Base-by-base conservation (phyloP, 2,113 vertebrate species). In the Melanotaenia duboulayi region DNA sequence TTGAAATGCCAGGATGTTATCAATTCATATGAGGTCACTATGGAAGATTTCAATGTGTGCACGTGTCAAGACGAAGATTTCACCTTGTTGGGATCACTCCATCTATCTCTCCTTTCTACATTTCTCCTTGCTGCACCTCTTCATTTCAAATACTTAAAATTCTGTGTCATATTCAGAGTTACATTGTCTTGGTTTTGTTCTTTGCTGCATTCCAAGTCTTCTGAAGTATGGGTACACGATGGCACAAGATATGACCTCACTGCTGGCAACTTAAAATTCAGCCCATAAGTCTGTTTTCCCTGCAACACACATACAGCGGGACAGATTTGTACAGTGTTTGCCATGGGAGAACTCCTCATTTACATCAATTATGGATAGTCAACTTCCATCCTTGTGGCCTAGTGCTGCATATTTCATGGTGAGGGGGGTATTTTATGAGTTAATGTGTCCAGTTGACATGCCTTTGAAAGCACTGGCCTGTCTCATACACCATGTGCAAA, bases 291-390 rank as follows among this genome's bases (percentile, higher is more conserved):
- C 67, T 79, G 28, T 82, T 73, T 78, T 60, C 64, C 16, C 57
- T 69, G 58, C 68, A 71, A 55, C 65, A 77, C 62, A 73, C 14
- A 78, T 55, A 78, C 66, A 71, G 63, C 74, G 44, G 80, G 71
- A 85, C 82, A 83, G 76, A 85, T 78, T 65, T 22, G 75, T 75
- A 66, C 76, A 81, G 85, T 67, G 87, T 87, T 90, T 91, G 84
- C 88, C 74, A 63, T 89, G 72, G 88, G 85, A 93, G 83, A 90
- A 90, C 87, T 93, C 91, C 90, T 94, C 92, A 93, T 94, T 94
- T 93, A 88, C 93, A 93, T 94, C 92, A 94, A 93, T 94, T 93
- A 95, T 93, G 85, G 84, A 94, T 93, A 86, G 85, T 89, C 83
- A 82, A 87, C 89, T 90, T 89, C 89, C 89, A 89, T 92, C 86